These are phyloP conservation scores for Crambe crambe DNA, from an alignment of 37 sponge, comb jelly and placozoan species.

Conservation along the genomic window DNA sequence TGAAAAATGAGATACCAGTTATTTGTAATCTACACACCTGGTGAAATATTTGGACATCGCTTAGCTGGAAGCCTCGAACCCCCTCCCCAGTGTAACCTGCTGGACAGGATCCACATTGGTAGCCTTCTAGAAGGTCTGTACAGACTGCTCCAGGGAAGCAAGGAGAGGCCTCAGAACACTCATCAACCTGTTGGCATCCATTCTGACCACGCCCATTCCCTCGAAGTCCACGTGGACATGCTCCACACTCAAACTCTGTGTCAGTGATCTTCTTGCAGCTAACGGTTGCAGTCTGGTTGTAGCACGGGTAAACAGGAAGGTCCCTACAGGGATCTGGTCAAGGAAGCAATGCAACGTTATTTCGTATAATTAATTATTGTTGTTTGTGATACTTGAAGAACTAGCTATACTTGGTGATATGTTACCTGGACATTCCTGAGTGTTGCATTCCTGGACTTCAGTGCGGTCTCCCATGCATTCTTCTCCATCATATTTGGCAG, in stretches of 20 bases:
- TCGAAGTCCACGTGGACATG: constrained; percentile 77
- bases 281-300: constrained; percentile 12
- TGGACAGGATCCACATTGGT: constrained; percentile 85
- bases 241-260: constrained; percentile 75
- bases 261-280: constrained; percentile 49
- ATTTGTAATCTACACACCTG: too few species aligned
- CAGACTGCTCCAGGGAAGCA: constrained; percentile 71
- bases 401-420: constrained; percentile 1
- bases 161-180: constrained; percentile 63
- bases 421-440: constrained; percentile 71
- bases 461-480: constrained; percentile 44
- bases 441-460: constrained; percentile 64
- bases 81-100: constrained; percentile 71
- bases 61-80: constrained; percentile 40
- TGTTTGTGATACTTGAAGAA: background rate
- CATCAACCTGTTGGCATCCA: constrained; percentile 61
- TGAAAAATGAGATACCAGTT: too few species aligned
- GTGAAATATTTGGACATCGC: constrained; percentile 37
- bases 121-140: constrained; percentile 56
- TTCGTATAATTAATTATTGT: background rate
- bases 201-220: constrained; percentile 64
- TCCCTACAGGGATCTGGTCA: constrained; percentile 68
- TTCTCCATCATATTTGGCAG: constrained; percentile 55
- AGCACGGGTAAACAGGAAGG: constrained; percentile 65
- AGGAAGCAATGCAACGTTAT: background rate